Evolutionary conservation across 2,113 vertebrate genomes (phyloP), one percentile per base, ranked within the genome.

Genomic region (Chinchilla lanigera): DNA sequence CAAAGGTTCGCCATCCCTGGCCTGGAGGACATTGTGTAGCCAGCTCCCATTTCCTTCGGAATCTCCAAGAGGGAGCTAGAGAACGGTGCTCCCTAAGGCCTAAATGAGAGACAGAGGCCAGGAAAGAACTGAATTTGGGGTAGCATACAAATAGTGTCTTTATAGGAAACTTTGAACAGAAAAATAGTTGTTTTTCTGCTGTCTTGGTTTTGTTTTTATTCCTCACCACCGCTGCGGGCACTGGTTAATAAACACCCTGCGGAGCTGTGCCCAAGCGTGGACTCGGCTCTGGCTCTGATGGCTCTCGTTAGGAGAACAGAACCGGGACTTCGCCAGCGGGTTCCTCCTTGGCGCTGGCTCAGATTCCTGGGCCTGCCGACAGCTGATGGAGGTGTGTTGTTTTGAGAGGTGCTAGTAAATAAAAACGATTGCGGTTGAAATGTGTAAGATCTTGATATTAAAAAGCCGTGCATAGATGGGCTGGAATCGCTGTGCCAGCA

Each of bases 141-240:
- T 54, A 47, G 26, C 24, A 58, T 20, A 9, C 6, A 61, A 65
- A 41, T 73, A 33, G 41, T 56, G 54, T 56, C 63, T 97, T 81
- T 26, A 65, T 65, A 91, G 65, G 80, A 97, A 85, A 82, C 67
- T 65, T 85, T 63, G 58, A 85, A 84, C 28, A 47, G 47, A 86
- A 86, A 61, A 82, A 65, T 22, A 61, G 11, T 47, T 38, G 11
- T 33, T 65, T 33, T 71, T 28, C 61, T 61, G 26, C 63, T 86
- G 50, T 92, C 35, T 65, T 69, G 35, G 30, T 35, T 85, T 95
- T 65, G 4, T 54, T 87, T 81, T 83, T 7, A 4, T 16, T 82
- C 56, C 52, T 30, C 47, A 33, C 50, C 14, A 41, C 56, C 28
- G 30, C 69, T 52, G 2, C 52, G 11, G 58, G 69, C n/a, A 7